Conservation (phyloP, 1,140 invertebrate species). For the Zeugodacus cucurbitae region DNA sequence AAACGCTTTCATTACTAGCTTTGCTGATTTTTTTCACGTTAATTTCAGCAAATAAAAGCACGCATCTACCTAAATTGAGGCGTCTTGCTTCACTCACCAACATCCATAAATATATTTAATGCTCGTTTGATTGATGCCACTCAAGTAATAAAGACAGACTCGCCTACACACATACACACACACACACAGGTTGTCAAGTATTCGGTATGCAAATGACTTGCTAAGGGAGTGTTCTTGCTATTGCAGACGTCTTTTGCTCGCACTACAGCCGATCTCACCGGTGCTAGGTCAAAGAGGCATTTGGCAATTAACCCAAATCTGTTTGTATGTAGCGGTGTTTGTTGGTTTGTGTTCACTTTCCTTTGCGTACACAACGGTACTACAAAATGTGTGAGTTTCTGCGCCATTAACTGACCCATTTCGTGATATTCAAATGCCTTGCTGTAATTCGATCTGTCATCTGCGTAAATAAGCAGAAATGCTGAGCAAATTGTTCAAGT, state of each 20-base stretch:
- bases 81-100: too few relatives aligned
- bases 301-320: constrained; percentile 7
- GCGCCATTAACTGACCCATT: neutral
- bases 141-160: neutral
- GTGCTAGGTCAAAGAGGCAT: neutral
- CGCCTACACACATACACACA: neutral
- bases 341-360: neutral
- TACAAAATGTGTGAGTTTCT: neutral
- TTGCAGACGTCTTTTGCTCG: neutral
- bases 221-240: constrained; percentile 2
- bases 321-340: neutral
- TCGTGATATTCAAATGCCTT: neutral
- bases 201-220: constrained; percentile 1
- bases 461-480: neutral
- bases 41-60: too few relatives aligned
- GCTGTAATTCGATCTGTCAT: neutral
- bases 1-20: too few relatives aligned
- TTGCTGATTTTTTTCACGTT: too few relatives aligned
- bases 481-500: neutral
- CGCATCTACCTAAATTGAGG: too few relatives aligned
- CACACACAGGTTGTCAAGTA: neutral
- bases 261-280: neutral
- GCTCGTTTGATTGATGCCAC: constrained; percentile 1
- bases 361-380: neutral
- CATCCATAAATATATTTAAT: neutral